Evolutionary conservation across 2,888 invertebrate species (phyloP).

Genomic region (Pherbina coryleti): DNA sequence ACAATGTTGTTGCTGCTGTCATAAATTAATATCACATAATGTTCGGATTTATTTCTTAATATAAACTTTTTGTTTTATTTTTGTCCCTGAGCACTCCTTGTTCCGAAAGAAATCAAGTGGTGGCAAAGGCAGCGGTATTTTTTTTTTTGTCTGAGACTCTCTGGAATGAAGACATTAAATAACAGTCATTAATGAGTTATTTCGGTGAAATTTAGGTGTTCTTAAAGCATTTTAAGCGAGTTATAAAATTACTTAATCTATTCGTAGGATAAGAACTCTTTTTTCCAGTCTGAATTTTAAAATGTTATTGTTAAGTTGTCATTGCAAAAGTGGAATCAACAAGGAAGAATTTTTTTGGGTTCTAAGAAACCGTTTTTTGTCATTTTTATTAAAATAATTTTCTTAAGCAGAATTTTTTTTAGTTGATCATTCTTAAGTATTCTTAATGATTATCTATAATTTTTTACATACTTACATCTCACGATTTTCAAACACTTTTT

Average conservation of each 20-base stretch:
- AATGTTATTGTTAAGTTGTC: neutral
- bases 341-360: no score
- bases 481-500: no score
- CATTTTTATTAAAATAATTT: no score
- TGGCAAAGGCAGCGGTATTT: neutral
- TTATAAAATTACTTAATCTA: neutral
- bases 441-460: no score
- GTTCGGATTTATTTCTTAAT: constrained; percentile 22
- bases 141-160: neutral
- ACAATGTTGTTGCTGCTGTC: constrained; percentile 26
- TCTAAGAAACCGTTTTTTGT: no score
- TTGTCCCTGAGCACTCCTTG: neutral
- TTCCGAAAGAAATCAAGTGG: neutral
- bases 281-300: neutral
- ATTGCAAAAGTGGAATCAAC: neutral
- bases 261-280: neutral
- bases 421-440: no score
- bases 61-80: neutral
- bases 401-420: no score
- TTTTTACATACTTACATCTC: no score
- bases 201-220: constrained; percentile 11
- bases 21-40: constrained; percentile 35
- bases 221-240: neutral
- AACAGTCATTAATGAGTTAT: constrained; percentile 9
- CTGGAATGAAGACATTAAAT: constrained; percentile 28